Evolutionary conservation across 1,140 invertebrate genomes (phyloP).

Genomic region (Orius insidiosus): DNA sequence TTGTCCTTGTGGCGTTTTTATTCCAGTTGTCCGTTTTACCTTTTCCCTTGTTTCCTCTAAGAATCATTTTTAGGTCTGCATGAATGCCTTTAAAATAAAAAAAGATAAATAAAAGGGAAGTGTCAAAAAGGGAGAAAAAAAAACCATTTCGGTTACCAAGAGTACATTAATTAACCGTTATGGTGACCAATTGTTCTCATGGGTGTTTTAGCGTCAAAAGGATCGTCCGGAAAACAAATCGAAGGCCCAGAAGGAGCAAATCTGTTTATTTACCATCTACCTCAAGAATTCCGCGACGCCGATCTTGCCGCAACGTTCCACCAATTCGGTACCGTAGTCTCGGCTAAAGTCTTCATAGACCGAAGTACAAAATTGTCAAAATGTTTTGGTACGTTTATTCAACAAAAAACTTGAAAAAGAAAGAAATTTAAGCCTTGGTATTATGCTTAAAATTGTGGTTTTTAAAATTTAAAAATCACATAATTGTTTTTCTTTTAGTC

Average conservation of each 20-base stretch:
- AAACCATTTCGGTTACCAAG: conserved; percentile 5
- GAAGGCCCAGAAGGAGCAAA: conserved; percentile 94
- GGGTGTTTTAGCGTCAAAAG: conserved; percentile 14
- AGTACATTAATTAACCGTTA: conserved; percentile 3
- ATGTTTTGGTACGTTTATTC: conserved; percentile 71
- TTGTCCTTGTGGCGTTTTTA: conserved; percentile 9
- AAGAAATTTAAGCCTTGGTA: too few species aligned
- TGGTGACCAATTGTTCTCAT: conserved; percentile 1
- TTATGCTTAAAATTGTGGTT: too few species aligned
- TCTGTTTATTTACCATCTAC: conserved; percentile 97
- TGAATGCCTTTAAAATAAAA: background rate
- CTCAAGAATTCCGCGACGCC: conserved; percentile 90
- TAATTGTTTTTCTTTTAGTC: too few species aligned
- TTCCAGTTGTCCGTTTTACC: conserved; percentile 1
- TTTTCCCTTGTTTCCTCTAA: background rate
- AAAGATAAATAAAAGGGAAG: background rate
- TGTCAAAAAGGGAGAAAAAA: background rate
- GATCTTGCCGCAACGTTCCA: conserved; percentile 88
- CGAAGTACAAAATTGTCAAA: conserved; percentile 97
- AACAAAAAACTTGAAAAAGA: too few species aligned
- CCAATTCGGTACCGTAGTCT: conserved; percentile 92
- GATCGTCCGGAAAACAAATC: conserved; percentile 45
- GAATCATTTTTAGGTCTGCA: too few species aligned
- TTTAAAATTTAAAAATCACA: too few species aligned
- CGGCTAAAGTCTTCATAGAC: conserved; percentile 98